phyloP scores from a whole-genome alignment of 2,888 invertebrate species.

The Mesorhabditis sp. region DNA sequence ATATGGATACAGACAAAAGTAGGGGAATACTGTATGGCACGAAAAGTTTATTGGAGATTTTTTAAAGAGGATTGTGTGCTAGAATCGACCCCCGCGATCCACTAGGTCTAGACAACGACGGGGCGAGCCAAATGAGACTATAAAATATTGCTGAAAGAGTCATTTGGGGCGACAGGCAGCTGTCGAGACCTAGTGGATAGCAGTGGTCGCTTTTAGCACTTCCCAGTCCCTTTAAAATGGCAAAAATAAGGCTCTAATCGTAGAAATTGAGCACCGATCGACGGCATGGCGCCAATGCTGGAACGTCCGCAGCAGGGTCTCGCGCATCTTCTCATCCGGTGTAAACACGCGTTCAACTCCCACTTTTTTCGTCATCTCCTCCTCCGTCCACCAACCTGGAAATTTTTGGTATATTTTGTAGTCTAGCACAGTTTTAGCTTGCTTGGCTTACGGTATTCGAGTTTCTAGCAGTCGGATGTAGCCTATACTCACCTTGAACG shows the following conservation, averaged over 20 bases:
- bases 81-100: too few relatives aligned
- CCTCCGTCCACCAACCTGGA: constrained; percentile 35
- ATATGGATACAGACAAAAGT: too few relatives aligned
- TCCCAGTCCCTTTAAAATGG: too few relatives aligned
- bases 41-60: too few relatives aligned
- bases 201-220: too few relatives aligned
- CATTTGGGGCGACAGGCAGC: too few relatives aligned
- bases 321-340: constrained; percentile 21
- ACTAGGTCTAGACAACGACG: too few relatives aligned
- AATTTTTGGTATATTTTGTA: neutral
- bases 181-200: too few relatives aligned
- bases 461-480: neutral
- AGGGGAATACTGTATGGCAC: too few relatives aligned
- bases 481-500: constrained; percentile 67
- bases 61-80: too few relatives aligned
- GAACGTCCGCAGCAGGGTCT: constrained; percentile 27
- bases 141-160: too few relatives aligned
- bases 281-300: constrained; percentile 40
- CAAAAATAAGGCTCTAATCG: neutral
- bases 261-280: constrained; percentile 39
- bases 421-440: neutral
- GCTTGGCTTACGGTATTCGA: neutral
- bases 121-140: too few relatives aligned
- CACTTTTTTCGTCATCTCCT: constrained; percentile 26
- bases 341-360: constrained; percentile 29